Conservation (phyloP, 1,140 invertebrate species). For the Diorhabda carinulata region DNA sequence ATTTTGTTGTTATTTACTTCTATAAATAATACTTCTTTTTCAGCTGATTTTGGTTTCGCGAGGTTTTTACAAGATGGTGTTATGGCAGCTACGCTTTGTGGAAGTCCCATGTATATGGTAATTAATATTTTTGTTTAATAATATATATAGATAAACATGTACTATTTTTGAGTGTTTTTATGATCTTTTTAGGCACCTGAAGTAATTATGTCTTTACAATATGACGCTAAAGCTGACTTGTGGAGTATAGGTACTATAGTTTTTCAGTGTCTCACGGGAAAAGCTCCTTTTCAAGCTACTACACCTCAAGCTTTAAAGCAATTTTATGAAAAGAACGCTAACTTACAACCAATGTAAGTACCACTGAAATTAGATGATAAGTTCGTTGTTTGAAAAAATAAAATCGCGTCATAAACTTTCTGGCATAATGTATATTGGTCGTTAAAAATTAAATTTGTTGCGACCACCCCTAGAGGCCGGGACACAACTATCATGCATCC, state of each 20-base stretch:
- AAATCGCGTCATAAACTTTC: not conserved
- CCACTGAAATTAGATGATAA: not conserved
- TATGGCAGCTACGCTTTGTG: conserved; percentile 98
- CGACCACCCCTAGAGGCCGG: no score
- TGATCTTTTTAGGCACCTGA: conserved; percentile 77
- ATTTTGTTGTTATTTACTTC: no score
- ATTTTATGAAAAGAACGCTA: conserved; percentile 96
- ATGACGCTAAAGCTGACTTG: conserved; percentile 97
- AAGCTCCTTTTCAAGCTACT: conserved; percentile 96
- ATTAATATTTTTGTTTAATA: conserved; percentile 25
- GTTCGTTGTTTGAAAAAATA: not conserved
- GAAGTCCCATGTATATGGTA: conserved; percentile 99
- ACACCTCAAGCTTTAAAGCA: conserved; percentile 97
- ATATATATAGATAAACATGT: not conserved
- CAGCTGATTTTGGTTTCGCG: conserved; percentile 99
- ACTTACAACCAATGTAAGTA: conserved; percentile 87
- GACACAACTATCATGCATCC: no score
- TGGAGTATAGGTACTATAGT: conserved; percentile 99
- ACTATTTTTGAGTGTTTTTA: not conserved
- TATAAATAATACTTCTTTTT: conserved; percentile 38
- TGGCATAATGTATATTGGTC: no score
- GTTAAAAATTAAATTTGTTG: no score
- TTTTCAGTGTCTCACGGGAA: conserved; percentile 97
- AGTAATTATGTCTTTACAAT: conserved; percentile 99
- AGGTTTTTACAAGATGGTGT: conserved; percentile 96